Evolutionary conservation across 2,113 vertebrate genomes (phyloP), one percentile per base, ranked within the genome.

Genomic region (Gasterosteus aculeatus): DNA sequence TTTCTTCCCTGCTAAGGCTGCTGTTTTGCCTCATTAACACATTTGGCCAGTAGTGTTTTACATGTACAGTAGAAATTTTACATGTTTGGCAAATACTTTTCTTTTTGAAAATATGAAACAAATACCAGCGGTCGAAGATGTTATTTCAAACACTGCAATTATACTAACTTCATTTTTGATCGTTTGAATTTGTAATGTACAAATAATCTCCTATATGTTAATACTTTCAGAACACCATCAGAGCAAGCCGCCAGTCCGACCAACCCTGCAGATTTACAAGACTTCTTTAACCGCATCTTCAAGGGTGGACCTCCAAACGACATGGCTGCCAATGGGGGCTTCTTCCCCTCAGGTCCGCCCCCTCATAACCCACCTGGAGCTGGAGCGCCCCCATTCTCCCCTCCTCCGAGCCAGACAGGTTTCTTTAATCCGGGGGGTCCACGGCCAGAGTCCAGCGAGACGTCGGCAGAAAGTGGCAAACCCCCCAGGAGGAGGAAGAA

Each of bases 241-340:
- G 95, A 97, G 53, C 85, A 88, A 8, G 53, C 88, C 49, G 41
- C 94, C 39, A 67, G 92, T 33, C 92, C 94, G 0, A 62, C 92
- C 53, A 93, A 95, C 26, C 94, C 95, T 0, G 93, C 95, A 1
- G 95, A 98, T 65, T 83, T 97, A 58, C 96, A 97, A 88, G 96
- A 97, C 82, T 95, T 98, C 90, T 95, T 97, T 81, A 95, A 87
- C 83, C 93, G 95, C 69, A 93, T 98, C 87, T 97, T 98, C 89
- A 96, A 96, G 91, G 95, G 95, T 44, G 93, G 85, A n/a, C 79
- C 93, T 78, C 90, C 95, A 1, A 93, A 86, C 3, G 92, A 94
- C 60, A 91, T 93, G 91, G 89, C 95, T 1, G 90, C 95, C 18
- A 96, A 95, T 0, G 96, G 95, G 59, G 94, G 94, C 74, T 95